Conservation (phyloP, 2,797 vertebrate species). For the Sphaeramia orbicularis region DNA sequence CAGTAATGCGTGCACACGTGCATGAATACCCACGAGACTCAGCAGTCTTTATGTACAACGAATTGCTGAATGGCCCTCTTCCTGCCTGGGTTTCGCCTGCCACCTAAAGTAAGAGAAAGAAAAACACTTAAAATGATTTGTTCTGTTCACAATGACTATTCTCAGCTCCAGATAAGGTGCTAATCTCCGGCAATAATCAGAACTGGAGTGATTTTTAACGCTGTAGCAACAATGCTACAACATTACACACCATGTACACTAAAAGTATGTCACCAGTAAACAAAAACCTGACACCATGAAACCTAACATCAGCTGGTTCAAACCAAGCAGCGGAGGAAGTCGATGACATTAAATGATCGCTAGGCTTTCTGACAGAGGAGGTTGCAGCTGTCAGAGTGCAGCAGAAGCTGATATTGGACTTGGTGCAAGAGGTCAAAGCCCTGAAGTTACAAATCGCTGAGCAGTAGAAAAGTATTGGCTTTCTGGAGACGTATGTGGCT, state of each 20-base stretch:
- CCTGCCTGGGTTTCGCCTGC: slow-evolving; percentile 91
- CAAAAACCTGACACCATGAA: not conserved
- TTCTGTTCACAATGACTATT: slow-evolving; percentile 28
- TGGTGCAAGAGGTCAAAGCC: too few species aligned
- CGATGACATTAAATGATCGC: too few species aligned
- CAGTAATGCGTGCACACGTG: slow-evolving; percentile 6
- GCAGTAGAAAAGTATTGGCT: too few species aligned
- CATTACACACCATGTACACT: not conserved
- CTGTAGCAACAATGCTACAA: slow-evolving; percentile 6
- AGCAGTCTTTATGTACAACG: slow-evolving; percentile 94
- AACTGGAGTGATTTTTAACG: slow-evolving; percentile 14
- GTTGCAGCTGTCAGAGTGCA: too few species aligned
- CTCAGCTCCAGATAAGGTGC: slow-evolving; percentile 27
- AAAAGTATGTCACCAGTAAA: slow-evolving; percentile 1
- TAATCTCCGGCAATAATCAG: slow-evolving; percentile 28
- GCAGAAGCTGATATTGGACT: too few species aligned
- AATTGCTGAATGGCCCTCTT: slow-evolving; percentile 90
- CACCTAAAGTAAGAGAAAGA: slow-evolving; percentile 84
- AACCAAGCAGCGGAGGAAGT: too few species aligned
- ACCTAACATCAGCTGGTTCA: too few species aligned
- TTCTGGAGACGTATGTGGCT: too few species aligned
- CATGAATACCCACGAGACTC: slow-evolving; percentile 90
- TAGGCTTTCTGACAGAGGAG: too few species aligned
- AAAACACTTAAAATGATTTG: slow-evolving; percentile 29
- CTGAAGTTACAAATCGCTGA: too few species aligned